Percentiles rank a stretch among this genome's conserved stretches.
Evolutionary conservation across 2,113 vertebrate species (phyloP).

Genomic region (Pontoporia blainvillei): DNA sequence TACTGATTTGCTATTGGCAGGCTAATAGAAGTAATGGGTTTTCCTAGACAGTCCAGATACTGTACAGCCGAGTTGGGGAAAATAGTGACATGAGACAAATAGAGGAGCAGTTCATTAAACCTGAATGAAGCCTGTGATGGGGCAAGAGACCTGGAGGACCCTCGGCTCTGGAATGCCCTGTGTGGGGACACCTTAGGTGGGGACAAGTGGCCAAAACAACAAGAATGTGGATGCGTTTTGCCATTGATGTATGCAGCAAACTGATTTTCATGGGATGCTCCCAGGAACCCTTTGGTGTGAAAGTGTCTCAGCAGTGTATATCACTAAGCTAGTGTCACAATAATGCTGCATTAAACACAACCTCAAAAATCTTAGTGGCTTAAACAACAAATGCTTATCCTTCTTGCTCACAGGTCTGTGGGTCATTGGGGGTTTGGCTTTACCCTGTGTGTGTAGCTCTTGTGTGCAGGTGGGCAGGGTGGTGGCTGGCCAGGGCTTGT

Average conservation of each 20-base stretch:
- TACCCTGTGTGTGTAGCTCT: background rate
- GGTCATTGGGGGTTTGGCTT: background rate
- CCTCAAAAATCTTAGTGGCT: background rate
- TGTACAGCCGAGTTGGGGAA: conserved; percentile 73
- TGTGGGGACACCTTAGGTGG: conserved; percentile 47
- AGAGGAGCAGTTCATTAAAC: conserved; percentile 81
- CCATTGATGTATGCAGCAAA: conserved; percentile 38
- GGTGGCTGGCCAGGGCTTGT: background rate
- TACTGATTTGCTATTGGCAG: conserved; percentile 84
- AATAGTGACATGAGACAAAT: conserved; percentile 78
- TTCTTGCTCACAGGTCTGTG: background rate
- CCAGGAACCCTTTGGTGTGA: background rate
- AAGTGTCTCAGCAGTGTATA: background rate
- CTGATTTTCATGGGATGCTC: background rate
- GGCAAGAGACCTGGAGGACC: conserved; percentile 48
- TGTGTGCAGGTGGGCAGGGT: background rate
- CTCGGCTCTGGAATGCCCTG: conserved; percentile 67
- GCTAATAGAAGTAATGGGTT: conserved; percentile 87
- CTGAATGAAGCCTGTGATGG: conserved; percentile 61
- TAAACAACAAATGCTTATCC: background rate
- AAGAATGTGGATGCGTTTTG: conserved; percentile 42
- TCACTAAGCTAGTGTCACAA: background rate
- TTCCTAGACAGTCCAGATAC: conserved; percentile 81
- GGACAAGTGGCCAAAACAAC: conserved; percentile 32
- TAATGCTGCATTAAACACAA: background rate